Conservation (phyloP, 2,797 vertebrate species). For the Darevskia mixta region DNA sequence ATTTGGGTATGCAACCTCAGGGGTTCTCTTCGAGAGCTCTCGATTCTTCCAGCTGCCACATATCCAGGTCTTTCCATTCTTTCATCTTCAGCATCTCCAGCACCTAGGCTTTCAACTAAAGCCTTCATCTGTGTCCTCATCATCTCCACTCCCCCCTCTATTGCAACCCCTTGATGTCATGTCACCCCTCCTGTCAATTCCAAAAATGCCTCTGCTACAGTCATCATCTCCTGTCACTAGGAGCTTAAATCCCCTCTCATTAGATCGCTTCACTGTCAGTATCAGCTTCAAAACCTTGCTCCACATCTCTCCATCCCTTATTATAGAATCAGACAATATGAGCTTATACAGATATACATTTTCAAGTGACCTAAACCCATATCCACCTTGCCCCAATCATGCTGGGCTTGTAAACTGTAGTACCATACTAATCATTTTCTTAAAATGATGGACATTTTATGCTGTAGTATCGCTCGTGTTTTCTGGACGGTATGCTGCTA, state of each 20-base stretch:
- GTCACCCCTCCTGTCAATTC: conserved; percentile 16
- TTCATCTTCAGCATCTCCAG: neutral
- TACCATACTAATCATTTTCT: neutral
- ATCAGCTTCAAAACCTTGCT: neutral
- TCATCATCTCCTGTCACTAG: conserved; percentile 11
- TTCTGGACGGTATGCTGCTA: too few relatives aligned
- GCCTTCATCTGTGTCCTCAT: neutral
- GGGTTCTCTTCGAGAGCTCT: neutral
- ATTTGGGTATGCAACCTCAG: neutral
- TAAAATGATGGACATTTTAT: neutral
- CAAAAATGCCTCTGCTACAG: neutral
- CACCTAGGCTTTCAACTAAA: neutral
- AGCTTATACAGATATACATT: neutral
- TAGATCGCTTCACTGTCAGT: conserved; percentile 33
- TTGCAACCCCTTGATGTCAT: neutral
- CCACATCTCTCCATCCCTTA: neutral
- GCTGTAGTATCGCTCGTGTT: too few relatives aligned
- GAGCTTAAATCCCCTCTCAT: conserved; percentile 20
- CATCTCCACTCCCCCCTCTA: neutral
- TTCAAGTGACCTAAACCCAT: neutral
- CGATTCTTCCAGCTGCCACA: neutral
- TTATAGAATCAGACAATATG: neutral
- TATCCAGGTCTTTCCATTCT: neutral
- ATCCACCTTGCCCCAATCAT: neutral
- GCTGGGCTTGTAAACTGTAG: neutral